These are phyloP conservation scores for Ataeniobius toweri DNA, from an alignment of 2,797 vertebrate species.

Conservation along the genomic window DNA sequence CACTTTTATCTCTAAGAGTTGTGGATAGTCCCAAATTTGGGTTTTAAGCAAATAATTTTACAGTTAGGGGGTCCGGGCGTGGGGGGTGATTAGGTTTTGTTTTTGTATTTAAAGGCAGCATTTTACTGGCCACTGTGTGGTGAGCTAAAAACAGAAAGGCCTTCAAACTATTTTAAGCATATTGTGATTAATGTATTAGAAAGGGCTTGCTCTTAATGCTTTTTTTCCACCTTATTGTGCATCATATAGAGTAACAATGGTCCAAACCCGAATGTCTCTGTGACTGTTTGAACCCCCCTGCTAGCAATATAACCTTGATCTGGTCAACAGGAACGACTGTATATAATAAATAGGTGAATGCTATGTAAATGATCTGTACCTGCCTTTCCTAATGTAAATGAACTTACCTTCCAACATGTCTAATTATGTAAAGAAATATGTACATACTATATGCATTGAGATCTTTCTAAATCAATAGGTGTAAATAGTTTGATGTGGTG, in stretches of 20 bases:
- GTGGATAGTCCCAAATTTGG: background rate
- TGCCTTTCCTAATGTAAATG: slow-evolving; percentile 78
- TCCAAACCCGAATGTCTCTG: background rate
- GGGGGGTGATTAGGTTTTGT: background rate
- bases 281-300: slow-evolving; percentile 20
- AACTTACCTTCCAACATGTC: slow-evolving; percentile 79
- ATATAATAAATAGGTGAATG: slow-evolving; percentile 35
- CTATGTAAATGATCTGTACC: slow-evolving; percentile 62
- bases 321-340: slow-evolving; percentile 15
- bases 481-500: slow-evolving; percentile 63
- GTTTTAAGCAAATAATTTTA: background rate
- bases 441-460: slow-evolving; percentile 66
- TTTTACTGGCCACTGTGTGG: slow-evolving; percentile 2
- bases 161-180: background rate
- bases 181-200: background rate
- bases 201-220: background rate
- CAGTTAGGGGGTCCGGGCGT: background rate
- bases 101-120: background rate
- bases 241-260: background rate
- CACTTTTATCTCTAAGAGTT: background rate
- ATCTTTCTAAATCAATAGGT: slow-evolving; percentile 78
- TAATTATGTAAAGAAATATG: slow-evolving; percentile 63
- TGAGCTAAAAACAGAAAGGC: background rate
- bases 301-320: slow-evolving; percentile 11
- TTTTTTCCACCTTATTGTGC: background rate